These are phyloP conservation scores for Mellilla xanthometata DNA, from an alignment of 2,888 invertebrate species.

Conservation along the genomic window DNA sequence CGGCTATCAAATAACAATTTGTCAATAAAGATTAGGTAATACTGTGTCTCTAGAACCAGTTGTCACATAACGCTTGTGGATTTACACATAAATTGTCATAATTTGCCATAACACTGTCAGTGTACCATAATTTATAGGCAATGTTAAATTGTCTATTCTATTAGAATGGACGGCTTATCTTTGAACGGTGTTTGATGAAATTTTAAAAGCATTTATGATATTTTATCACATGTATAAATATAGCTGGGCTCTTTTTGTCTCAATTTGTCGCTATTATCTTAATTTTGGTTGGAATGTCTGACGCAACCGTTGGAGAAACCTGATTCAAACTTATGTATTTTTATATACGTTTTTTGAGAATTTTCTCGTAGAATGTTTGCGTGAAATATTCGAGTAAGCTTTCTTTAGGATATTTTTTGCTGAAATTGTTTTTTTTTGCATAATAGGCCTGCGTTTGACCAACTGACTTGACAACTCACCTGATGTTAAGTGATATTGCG, in stretches of 20 bases:
- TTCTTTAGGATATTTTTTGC: too few species aligned
- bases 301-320: too few species aligned
- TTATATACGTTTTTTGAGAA: too few species aligned
- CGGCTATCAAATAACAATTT: conserved; percentile 20
- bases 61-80: conserved; percentile 34
- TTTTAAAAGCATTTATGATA: conserved; percentile 41
- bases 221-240: conserved; percentile 36
- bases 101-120: conserved; percentile 56
- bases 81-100: conserved; percentile 58
- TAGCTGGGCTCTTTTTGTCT: background rate
- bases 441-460: too few species aligned
- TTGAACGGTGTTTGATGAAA: conserved; percentile 41
- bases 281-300: too few species aligned
- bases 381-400: too few species aligned
- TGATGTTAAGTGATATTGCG: too few species aligned
- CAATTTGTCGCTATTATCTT: background rate
- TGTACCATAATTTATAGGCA: conserved; percentile 47
- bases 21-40: conserved; percentile 8
- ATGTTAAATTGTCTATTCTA: conserved; percentile 28
- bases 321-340: too few species aligned
- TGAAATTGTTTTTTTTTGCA: too few species aligned
- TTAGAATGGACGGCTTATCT: conserved; percentile 33
- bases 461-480: too few species aligned
- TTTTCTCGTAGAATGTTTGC: too few species aligned
- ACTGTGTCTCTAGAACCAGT: conserved; percentile 12